Evolutionary conservation across 2,113 vertebrate genomes (phyloP).

Genomic region (Muntiacus muntjak): DNA sequence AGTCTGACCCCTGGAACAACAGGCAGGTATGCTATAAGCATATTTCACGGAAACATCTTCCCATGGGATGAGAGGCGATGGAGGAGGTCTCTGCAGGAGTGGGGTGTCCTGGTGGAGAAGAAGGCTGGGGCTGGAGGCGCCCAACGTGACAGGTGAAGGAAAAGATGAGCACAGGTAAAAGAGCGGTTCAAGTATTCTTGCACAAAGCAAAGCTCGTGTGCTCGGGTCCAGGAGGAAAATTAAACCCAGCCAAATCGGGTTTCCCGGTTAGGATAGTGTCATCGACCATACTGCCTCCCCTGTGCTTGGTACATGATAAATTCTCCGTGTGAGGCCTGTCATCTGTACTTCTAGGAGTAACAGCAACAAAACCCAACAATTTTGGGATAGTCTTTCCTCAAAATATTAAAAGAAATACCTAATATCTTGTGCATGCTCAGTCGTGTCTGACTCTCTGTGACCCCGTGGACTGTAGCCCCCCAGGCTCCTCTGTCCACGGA

Average conservation of each 20-base stretch:
- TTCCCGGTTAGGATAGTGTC: background rate
- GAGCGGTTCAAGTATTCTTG: background rate
- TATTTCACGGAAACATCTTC: background rate
- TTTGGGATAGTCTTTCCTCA: background rate
- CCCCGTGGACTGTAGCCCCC: background rate
- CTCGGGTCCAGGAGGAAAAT: background rate
- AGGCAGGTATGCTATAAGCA: fast-evolving
- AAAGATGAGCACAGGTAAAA: background rate
- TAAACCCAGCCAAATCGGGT: background rate
- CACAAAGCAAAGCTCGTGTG: background rate
- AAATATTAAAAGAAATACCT: background rate
- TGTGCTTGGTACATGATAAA: background rate
- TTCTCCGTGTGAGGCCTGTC: background rate
- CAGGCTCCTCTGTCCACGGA: background rate
- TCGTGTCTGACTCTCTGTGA: background rate
- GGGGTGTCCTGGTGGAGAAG: background rate
- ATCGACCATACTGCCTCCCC: background rate
- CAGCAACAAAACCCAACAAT: background rate
- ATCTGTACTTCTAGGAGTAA: background rate
- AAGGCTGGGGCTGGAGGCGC: no score
- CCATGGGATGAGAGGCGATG: background rate
- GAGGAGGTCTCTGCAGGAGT: background rate
- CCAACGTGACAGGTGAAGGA: background rate
- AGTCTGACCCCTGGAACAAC: conserved; percentile 42
- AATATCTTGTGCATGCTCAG: background rate